A percentile compares a stretch with the other conserved stretches of the same genome.
Evolutionary conservation across 2,113 vertebrate species (phyloP).

Genomic region (Dryoscopus gambensis): DNA sequence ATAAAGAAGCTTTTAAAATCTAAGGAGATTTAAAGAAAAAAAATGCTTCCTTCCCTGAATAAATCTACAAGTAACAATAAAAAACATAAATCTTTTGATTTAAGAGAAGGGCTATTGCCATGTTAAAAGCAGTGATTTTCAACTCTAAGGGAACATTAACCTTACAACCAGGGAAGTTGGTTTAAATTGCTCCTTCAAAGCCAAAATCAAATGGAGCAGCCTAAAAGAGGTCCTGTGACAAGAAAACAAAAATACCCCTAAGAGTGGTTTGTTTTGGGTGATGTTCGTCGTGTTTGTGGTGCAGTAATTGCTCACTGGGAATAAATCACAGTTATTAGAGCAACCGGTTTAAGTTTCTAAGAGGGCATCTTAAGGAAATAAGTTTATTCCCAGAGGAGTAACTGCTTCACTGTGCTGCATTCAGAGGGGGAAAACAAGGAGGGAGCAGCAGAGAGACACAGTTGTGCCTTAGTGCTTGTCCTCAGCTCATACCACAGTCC

Average conservation of each 20-base stretch:
- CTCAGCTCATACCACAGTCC: background rate
- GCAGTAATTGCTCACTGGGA: background rate
- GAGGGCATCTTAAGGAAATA: background rate
- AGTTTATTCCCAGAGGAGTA: background rate
- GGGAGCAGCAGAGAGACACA: background rate
- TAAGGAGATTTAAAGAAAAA: background rate
- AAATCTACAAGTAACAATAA: background rate
- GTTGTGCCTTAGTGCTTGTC: background rate
- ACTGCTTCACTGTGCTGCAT: background rate
- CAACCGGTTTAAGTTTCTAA: background rate
- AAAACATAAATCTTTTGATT: background rate
- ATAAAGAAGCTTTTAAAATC: background rate
- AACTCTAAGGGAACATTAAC: background rate
- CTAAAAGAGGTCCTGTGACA: background rate
- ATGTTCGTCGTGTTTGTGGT: background rate
- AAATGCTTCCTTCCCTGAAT: background rate
- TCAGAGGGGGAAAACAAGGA: background rate
- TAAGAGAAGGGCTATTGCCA: background rate
- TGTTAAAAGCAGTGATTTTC: background rate
- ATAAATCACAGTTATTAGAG: background rate
- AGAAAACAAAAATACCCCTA: background rate
- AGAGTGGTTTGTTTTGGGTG: background rate
- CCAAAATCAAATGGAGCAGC: background rate
- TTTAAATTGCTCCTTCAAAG: conserved; percentile 7
- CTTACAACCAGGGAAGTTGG: background rate